phyloP scores from a whole-genome alignment of 2,113 vertebrate species.

The Peucedramus taeniatus region DNA sequence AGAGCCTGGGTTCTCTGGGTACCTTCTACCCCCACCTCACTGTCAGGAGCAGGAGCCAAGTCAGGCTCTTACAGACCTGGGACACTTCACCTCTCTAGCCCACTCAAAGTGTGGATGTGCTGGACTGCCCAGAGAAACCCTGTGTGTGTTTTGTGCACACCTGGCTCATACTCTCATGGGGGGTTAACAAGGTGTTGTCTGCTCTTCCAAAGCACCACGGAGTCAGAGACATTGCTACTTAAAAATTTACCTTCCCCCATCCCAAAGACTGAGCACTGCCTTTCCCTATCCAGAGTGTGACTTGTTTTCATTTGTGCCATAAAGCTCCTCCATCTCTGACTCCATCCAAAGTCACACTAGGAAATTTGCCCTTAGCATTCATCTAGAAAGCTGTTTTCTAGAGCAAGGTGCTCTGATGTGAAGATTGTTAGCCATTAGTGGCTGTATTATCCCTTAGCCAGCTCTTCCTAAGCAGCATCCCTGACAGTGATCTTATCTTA shows the following conservation, averaged over 20 bases:
- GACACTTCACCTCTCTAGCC: not conserved
- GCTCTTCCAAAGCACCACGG: not conserved
- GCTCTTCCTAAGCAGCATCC: not conserved
- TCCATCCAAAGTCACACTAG: not conserved
- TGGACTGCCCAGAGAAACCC: not conserved
- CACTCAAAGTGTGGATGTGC: too few relatives aligned
- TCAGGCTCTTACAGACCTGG: not conserved
- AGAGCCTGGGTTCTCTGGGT: not conserved
- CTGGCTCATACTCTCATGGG: not conserved
- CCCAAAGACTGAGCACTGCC: not conserved
- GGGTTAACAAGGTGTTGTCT: not conserved
- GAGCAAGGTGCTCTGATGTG: not conserved
- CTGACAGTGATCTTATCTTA: not conserved
- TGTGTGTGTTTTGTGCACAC: not conserved
- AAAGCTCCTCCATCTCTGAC: not conserved
- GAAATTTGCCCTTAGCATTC: not conserved
- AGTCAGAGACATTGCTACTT: not conserved
- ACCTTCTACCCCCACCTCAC: rapidly evolving
- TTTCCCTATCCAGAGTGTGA: not conserved
- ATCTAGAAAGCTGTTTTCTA: not conserved
- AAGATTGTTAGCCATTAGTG: not conserved
- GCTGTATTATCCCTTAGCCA: not conserved
- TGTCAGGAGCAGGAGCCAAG: not conserved
- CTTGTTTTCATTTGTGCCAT: not conserved
- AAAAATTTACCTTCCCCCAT: not conserved